phyloP scores from a whole-genome alignment of 2,888 invertebrate species.

The Euclidia mi region DNA sequence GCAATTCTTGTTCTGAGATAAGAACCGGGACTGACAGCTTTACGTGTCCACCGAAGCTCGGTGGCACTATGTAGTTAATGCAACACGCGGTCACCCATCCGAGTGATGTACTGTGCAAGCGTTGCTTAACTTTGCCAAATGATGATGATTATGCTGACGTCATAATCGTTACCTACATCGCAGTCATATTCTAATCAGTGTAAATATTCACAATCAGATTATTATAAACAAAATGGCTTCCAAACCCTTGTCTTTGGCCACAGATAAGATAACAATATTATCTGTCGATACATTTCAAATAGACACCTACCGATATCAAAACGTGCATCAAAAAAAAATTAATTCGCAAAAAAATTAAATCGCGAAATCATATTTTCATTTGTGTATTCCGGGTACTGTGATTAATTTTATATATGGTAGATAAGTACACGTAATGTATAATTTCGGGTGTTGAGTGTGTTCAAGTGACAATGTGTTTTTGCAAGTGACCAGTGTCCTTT shows the following conservation, averaged over 20 bases:
- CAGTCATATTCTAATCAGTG: background rate
- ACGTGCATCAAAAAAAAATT: background rate
- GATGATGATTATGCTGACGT: too few species aligned
- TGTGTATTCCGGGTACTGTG: slow-evolving; percentile 1
- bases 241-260: slow-evolving; percentile 36
- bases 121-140: too few species aligned
- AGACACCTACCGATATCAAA: background rate
- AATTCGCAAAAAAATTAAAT: background rate
- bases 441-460: background rate
- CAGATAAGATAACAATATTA: slow-evolving; percentile 41
- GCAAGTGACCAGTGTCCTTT: background rate
- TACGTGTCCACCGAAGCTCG: too few species aligned
- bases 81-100: too few species aligned
- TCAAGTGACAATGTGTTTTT: background rate
- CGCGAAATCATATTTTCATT: background rate
- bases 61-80: too few species aligned
- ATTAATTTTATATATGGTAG: background rate
- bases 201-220: background rate
- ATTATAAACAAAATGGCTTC: slow-evolving; percentile 22
- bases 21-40: too few species aligned
- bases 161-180: too few species aligned
- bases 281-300: slow-evolving; percentile 18
- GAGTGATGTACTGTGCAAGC: too few species aligned
- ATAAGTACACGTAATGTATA: background rate
- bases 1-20: too few species aligned